Evolutionary conservation across 2,113 vertebrate genomes (phyloP), one percentile per base, ranked within the genome.

Genomic region (Tachysurus vachellii): DNA sequence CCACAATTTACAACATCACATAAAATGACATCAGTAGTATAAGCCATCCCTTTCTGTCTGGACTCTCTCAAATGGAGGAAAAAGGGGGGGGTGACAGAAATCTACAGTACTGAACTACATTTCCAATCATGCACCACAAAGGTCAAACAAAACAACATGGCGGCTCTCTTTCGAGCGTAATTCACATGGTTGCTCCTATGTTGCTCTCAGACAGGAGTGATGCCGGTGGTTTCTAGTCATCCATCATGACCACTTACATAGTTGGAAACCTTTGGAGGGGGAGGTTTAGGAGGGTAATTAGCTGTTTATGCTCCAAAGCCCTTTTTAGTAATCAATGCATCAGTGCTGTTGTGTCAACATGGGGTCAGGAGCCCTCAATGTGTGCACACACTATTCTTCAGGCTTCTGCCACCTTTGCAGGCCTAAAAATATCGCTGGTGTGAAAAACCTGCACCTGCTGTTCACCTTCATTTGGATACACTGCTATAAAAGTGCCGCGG

Each of bases 341-440:
- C 76, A 79, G 86, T 86, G 93, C 93, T 89, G 83, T 84, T 68
- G 92, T 93, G 94, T 93, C 93, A 92, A 93, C 92, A 91, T 77
- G 92, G 90, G 93, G 94, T 93, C 92, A 93, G 92, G 90, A 88
- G 89, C 80, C 89, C 88, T 90, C 91, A 90, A 90, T 84, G 88
- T 90, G 91, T 81, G 87, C 80, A 86, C 84, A 87, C 86, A 80
- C 88, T 88, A 91, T 90, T 89, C 87, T 85, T 90, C 82, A 87
- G 81, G 75, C 85, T 42, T 59, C 64, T 90, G 90, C 91, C 92
- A 88, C 82, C 89, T 89, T 91, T 86, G 91, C 7, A 87, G 86
- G 85, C 87, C 91, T 95, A 93, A 94, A 94, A 94, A 95, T 94
- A 95, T 93, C 92, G 90, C 92, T 92, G 92, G 92, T 73, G 91